These are phyloP conservation scores for Oreochromis niloticus DNA, from an alignment of 2,113 vertebrate species.

Conservation along the genomic window DNA sequence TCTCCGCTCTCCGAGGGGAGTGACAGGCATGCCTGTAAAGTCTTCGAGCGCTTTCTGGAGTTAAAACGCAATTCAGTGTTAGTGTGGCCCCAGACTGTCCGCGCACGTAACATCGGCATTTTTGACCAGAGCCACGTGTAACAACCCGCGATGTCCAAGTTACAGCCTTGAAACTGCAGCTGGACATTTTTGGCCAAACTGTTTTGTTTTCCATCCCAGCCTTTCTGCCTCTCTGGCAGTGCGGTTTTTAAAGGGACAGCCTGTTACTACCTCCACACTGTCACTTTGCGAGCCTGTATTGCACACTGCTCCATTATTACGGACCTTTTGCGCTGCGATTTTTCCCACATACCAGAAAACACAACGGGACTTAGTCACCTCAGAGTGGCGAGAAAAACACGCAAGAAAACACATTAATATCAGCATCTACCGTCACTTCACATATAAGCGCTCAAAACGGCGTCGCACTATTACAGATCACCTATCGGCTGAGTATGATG, in stretches of 20 bases:
- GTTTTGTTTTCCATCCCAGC: neutral
- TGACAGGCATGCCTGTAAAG: neutral
- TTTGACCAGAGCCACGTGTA: neutral
- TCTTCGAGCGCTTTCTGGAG: neutral
- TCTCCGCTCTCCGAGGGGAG: constrained; percentile 34
- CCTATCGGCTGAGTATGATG: neutral
- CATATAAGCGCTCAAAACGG: neutral
- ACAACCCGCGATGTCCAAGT: neutral
- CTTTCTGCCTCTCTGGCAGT: neutral
- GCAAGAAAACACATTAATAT: neutral
- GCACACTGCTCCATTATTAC: neutral
- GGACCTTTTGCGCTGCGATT: neutral
- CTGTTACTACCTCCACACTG: neutral
- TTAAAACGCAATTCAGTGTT: neutral
- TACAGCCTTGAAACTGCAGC: neutral
- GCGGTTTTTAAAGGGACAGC: neutral
- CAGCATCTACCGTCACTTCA: too few relatives aligned
- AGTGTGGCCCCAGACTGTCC: neutral
- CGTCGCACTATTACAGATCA: neutral
- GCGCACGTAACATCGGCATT: neutral
- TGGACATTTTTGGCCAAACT: neutral
- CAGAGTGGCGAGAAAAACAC: neutral
- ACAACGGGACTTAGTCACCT: constrained; percentile 17
- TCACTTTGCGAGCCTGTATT: neutral
- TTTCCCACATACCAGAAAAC: neutral